phyloP scores from a whole-genome alignment of 2,888 invertebrate species.

The Pelosia muscerda region DNA sequence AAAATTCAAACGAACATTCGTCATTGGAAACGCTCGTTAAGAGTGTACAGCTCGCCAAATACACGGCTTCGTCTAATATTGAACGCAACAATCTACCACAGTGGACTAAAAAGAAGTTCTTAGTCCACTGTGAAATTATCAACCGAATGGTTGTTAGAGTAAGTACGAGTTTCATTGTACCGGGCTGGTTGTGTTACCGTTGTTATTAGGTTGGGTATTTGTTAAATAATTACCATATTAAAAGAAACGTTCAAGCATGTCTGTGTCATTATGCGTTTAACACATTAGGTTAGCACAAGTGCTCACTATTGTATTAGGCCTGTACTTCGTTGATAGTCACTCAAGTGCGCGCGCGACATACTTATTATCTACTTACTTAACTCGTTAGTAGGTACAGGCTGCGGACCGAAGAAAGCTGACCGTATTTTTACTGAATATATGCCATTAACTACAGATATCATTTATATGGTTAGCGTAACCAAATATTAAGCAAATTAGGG shows the following conservation, averaged over 20 bases:
- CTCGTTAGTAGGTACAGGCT: background rate
- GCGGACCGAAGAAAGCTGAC: background rate
- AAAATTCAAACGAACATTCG: conserved; percentile 24
- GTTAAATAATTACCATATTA: background rate
- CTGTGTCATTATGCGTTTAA: background rate
- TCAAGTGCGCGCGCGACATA: background rate
- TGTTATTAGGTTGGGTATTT: background rate
- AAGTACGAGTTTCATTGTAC: conserved; percentile 18
- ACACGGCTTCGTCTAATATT: conserved; percentile 32
- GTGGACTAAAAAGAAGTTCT: too few relatives aligned
- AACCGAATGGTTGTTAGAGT: conserved; percentile 37
- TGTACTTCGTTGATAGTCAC: background rate
- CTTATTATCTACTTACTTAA: too few relatives aligned
- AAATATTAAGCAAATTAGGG: too few relatives aligned
- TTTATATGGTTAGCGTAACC: too few relatives aligned
- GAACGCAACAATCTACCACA: conserved; percentile 24
- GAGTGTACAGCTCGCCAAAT: conserved; percentile 23
- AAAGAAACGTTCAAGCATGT: background rate
- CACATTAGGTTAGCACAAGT: too few relatives aligned
- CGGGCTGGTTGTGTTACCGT: background rate
- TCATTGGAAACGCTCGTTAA: conserved; percentile 4
- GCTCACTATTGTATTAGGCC: too few relatives aligned
- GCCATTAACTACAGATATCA: background rate
- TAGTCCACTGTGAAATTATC: too few relatives aligned
- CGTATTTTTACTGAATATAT: background rate